phyloP scores from a whole-genome alignment of 2,888 invertebrate genomes.

The Eristalis tenax region DNA sequence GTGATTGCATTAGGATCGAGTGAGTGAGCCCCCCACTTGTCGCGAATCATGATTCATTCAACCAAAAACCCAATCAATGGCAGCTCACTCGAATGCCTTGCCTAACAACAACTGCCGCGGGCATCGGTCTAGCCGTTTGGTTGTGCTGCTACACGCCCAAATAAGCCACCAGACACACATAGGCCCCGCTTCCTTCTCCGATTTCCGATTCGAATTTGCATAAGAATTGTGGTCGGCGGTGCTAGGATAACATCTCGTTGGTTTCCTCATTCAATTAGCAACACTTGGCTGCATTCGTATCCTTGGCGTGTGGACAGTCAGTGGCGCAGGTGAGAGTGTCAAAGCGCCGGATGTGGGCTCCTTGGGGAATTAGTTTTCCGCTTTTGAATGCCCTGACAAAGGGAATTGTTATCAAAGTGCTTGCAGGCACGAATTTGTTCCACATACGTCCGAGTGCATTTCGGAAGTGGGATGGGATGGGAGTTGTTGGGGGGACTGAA shows the following conservation, averaged over 20 bases:
- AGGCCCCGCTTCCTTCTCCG: not conserved
- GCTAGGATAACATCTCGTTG: conserved; percentile 13
- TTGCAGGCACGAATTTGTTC: not conserved
- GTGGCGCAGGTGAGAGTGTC: not conserved
- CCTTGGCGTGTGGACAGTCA: not conserved
- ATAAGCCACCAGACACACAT: not conserved
- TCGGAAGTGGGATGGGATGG: not conserved
- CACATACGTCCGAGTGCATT: not conserved
- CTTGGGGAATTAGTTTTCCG: not conserved
- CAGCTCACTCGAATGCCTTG: not conserved
- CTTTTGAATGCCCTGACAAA: not conserved
- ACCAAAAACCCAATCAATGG: not conserved
- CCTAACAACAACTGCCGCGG: not conserved
- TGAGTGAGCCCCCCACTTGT: not conserved
- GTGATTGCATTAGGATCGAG: not conserved
- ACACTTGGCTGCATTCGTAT: conserved; percentile 11
- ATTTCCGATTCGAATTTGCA: conserved; percentile 2
- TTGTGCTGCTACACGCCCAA: not conserved
- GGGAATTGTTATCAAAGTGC: not conserved
- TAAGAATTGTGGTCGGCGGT: conserved; percentile 8
- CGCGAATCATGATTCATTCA: not conserved
- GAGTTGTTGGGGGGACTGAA: not conserved
- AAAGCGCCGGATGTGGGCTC: not conserved
- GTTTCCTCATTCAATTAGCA: conserved; percentile 31
- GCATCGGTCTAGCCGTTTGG: not conserved